phyloP scores from a whole-genome alignment of 2,113 vertebrate genomes.

The Vimba vimba region DNA sequence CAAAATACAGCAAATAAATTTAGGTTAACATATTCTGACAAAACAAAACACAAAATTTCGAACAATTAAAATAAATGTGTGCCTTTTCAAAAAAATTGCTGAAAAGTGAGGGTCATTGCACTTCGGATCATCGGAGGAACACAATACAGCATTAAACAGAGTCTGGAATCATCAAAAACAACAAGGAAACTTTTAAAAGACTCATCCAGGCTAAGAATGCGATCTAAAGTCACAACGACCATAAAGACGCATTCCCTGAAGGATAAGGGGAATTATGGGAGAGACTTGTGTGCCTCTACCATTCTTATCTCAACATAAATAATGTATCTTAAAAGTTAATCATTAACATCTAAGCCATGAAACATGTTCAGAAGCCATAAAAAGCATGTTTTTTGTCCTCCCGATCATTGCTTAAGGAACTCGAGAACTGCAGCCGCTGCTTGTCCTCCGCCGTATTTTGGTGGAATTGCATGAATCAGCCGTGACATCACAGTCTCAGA shows the following conservation, averaged over 20 bases:
- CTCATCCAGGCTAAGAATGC: conserved; percentile 16
- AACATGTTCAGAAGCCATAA: conserved; percentile 65
- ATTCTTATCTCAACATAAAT: conserved; percentile 81
- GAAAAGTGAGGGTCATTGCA: conserved; percentile 70
- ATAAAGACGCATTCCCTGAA: conserved; percentile 51
- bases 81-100: conserved; percentile 52
- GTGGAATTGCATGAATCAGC: conserved; percentile 8
- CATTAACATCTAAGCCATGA: conserved; percentile 71
- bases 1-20: conserved; percentile 70
- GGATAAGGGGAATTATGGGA: conserved; percentile 49
- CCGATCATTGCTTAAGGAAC: conserved; percentile 40
- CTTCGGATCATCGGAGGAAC: conserved; percentile 61
- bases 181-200: conserved; percentile 38
- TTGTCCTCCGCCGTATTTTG: conserved; percentile 19
- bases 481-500: conserved; percentile 4
- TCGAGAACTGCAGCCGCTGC: background rate
- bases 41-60: conserved; percentile 50
- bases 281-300: conserved; percentile 65
- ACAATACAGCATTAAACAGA: conserved; percentile 47
- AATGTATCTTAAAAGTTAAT: conserved; percentile 78
- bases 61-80: conserved; percentile 63
- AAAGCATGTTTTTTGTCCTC: conserved; percentile 56
- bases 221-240: conserved; percentile 51
- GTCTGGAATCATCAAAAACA: conserved; percentile 50
- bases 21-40: conserved; percentile 66